Conservation (phyloP, 2,797 vertebrate genomes). For the Ficedula albicollis region DNA sequence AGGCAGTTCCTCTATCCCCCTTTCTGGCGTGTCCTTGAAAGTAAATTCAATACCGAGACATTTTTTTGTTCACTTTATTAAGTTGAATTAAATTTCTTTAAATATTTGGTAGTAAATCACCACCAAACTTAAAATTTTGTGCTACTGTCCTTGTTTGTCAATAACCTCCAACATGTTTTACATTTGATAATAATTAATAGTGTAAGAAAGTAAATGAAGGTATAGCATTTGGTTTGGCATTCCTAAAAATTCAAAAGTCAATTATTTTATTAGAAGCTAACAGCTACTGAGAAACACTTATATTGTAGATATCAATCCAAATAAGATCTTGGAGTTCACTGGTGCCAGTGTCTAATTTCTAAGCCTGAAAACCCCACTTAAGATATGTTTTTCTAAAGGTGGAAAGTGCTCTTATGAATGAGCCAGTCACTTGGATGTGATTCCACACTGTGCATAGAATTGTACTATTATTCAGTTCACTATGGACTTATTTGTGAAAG, state of each 20-base stretch:
- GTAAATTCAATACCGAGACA: neutral
- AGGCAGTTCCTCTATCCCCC: accelerated
- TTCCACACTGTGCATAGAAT: too few species aligned
- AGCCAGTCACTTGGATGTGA: too few species aligned
- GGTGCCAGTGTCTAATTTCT: neutral
- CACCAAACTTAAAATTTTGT: neutral
- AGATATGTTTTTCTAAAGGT: too few species aligned
- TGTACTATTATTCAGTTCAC: too few species aligned
- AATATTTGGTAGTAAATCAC: neutral
- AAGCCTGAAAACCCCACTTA: neutral
- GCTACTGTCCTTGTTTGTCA: neutral
- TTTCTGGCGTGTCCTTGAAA: neutral
- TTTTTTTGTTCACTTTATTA: neutral
- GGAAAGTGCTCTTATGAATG: too few species aligned
- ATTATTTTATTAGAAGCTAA: neutral
- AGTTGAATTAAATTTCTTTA: neutral
- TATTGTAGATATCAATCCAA: neutral
- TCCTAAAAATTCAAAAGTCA: neutral
- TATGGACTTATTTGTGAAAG: too few species aligned
- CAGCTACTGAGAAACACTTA: neutral
- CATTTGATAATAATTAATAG: neutral
- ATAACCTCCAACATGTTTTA: neutral
- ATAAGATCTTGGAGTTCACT: neutral
- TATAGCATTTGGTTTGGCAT: neutral
- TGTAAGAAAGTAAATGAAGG: neutral